These are phyloP conservation scores for Syrphus vitripennis DNA, from an alignment of 2,888 invertebrate genomes.

Conservation along the genomic window DNA sequence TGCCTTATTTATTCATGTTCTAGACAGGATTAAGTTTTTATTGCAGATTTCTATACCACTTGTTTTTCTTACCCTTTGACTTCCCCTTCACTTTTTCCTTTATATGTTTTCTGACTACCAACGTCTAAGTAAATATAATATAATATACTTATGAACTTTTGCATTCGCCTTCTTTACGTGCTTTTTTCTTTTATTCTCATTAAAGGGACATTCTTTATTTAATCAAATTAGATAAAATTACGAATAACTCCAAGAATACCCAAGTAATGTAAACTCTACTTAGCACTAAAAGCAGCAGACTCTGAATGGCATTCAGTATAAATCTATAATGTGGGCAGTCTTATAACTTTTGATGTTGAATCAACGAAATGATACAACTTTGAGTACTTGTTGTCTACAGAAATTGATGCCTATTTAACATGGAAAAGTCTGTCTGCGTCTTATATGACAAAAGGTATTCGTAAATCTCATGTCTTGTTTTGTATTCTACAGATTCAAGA, in stretches of 20 bases:
- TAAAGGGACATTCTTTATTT: neutral
- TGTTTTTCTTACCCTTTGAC: no score
- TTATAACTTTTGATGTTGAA: neutral
- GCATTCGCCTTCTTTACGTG: neutral
- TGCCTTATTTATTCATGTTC: no score
- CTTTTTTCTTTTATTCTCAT: neutral
- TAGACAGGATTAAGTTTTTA: no score
- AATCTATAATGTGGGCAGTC: neutral
- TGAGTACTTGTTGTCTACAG: neutral
- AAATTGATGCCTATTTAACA: neutral
- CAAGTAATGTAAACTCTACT: neutral
- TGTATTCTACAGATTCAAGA: neutral
- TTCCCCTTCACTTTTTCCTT: no score
- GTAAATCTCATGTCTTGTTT: neutral
- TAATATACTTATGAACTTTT: neutral
- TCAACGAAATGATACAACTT: neutral
- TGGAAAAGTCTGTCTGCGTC: neutral
- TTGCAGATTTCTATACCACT: no score
- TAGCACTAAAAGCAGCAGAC: neutral
- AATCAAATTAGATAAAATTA: neutral
- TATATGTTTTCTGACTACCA: neutral
- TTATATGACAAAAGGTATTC: neutral
- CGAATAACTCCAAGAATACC: neutral
- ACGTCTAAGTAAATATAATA: neutral
- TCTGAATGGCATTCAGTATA: neutral